Percentiles rank a stretch among this genome's conserved stretches.
Evolutionary conservation across 2,888 invertebrate genomes (phyloP).

Genomic region (Archips xylosteana): DNA sequence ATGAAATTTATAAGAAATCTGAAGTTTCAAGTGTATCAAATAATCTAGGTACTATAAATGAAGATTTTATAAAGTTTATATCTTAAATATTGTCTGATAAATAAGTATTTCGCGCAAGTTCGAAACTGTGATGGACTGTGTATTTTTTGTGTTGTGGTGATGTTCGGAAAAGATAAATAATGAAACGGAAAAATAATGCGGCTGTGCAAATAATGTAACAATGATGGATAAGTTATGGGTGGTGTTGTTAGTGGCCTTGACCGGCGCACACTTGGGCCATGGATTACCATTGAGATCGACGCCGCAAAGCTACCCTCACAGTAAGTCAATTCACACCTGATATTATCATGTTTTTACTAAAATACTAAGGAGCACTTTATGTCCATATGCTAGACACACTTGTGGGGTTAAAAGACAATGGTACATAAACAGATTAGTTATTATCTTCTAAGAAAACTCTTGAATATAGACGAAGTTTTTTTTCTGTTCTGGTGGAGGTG

Average conservation of each 20-base stretch:
- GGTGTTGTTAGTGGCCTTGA: conserved; percentile 80
- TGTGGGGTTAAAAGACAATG: conserved; percentile 1
- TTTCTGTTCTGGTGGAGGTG: conserved; percentile 21
- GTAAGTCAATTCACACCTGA: conserved; percentile 66
- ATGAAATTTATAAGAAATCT: conserved; percentile 69
- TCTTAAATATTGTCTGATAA: conserved; percentile 61
- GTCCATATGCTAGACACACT: conserved; percentile 6
- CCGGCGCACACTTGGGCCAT: conserved; percentile 73
- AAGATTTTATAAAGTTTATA: conserved; percentile 61
- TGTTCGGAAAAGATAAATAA: conserved; percentile 80
- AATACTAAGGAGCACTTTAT: conserved; percentile 6
- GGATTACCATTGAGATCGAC: conserved; percentile 78
- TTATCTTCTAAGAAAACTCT: background rate
- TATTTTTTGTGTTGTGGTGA: conserved; percentile 83
- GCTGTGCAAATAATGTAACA: conserved; percentile 81
- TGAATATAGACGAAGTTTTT: background rate
- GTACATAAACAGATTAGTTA: conserved; percentile 5
- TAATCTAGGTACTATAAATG: conserved; percentile 63
- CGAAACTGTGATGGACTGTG: conserved; percentile 80
- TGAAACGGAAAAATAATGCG: conserved; percentile 80
- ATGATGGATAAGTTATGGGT: conserved; percentile 80
- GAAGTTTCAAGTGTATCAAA: conserved; percentile 66
- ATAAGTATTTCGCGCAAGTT: conserved; percentile 63
- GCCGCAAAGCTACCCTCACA: conserved; percentile 81
- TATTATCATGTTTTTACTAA: conserved; percentile 49